Base-by-base conservation (phyloP, 2,113 vertebrate species). In the Sclerurus mexicanus region DNA sequence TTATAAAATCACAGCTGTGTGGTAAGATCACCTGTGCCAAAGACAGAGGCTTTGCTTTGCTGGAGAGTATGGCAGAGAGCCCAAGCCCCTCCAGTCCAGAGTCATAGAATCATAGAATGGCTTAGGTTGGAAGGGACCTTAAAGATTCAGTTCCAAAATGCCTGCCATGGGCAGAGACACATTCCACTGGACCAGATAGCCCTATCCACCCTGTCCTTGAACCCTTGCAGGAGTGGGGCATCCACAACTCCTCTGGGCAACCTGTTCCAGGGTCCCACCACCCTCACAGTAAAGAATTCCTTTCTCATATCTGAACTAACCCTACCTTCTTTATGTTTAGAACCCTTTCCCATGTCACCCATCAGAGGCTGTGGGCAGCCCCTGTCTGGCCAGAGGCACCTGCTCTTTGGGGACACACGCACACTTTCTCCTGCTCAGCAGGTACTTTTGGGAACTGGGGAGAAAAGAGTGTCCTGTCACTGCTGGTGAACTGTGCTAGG, bases 41-140 rank as follows among this genome's bases (percentile, higher is more conserved):
- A 39, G 64, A 85, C 76, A 40, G 23, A 88, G 60, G 37, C 19
- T 78, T 82, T 10, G 33, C 44, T 60, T 42, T 67, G 30, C 33
- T 9, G 5, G 53, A 44, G 47, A 75, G 42, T 2, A 3, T 7
- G 14, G 39, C 39, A 53, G 40, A 59, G 53, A 47, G 28, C 24
- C 68, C 7, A 7, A 24, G 31, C 13, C 15, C 15, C 18, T 53
- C 46, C 0, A 0, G 30, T 21, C 46, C 66, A 39, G 28, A 31
- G 17, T 33, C 33, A 56, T 0, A 10, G n/a, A 37, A 30, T 18
- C 46, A 21, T 22, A 28, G 71, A 62, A 69, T 68, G 39, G 25
- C 40, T 89, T 69, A 40, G 17, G 39, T 30, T 76, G 62, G 62
- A 62, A 69, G 25, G 28, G 25, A 35, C 40, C 40, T 56, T 33